A percentile compares a stretch with the other conserved stretches of the same genome.
phyloP scores from a whole-genome alignment of 2,888 invertebrate species.

The Rutpela maculata region DNA sequence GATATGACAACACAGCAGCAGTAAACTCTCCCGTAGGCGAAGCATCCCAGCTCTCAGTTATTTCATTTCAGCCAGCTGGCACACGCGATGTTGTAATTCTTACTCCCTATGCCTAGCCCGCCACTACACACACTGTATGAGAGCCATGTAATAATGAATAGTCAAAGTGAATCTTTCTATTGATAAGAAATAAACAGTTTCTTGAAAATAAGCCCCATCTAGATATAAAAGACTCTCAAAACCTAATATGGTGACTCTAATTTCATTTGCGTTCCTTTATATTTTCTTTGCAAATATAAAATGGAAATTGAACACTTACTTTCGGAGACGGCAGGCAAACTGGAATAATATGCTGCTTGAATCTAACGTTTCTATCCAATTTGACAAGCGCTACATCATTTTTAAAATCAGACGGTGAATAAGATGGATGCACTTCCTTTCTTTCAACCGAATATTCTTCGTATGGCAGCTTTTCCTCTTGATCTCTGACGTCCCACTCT shows the following conservation, averaged over 20 bases:
- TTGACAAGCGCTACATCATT: slow-evolving; percentile 92
- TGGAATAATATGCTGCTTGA: slow-evolving; percentile 94
- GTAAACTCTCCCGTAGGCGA: too few species aligned
- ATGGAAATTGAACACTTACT: slow-evolving; percentile 64
- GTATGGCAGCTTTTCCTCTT: slow-evolving; percentile 87
- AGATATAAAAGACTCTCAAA: neutral
- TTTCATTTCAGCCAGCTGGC: too few species aligned
- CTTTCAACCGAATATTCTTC: slow-evolving; percentile 92
- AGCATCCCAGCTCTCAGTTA: too few species aligned
- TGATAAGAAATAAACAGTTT: neutral
- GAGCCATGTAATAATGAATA: too few species aligned
- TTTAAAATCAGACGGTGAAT: slow-evolving; percentile 92
- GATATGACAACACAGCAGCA: too few species aligned
- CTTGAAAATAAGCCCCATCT: neutral
- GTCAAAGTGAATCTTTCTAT: neutral
- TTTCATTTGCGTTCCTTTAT: neutral
- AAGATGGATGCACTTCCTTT: slow-evolving; percentile 93
- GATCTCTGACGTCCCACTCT: slow-evolving; percentile 93
- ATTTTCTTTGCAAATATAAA: neutral
- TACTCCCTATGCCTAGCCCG: too few species aligned
- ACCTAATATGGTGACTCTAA: neutral
- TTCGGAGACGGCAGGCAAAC: slow-evolving; percentile 90
- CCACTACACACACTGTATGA: too few species aligned
- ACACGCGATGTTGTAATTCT: too few species aligned
- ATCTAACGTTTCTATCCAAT: slow-evolving; percentile 87